These are phyloP conservation scores for Pachyuromys duprasi DNA, from an alignment of 2,797 vertebrate genomes.

Conservation along the genomic window DNA sequence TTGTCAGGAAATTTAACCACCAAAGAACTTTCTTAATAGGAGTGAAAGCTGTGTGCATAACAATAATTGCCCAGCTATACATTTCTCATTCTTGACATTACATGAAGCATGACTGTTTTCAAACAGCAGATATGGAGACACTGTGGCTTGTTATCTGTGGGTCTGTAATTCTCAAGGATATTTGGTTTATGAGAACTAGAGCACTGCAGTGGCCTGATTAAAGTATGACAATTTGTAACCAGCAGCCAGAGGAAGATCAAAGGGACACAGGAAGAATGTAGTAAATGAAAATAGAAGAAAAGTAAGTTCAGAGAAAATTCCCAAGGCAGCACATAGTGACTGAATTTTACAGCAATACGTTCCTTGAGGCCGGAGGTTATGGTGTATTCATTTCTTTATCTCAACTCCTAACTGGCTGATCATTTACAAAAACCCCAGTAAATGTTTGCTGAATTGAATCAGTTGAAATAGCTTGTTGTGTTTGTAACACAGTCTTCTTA, in stretches of 20 bases:
- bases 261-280: neutral
- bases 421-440: neutral
- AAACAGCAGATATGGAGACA: neutral
- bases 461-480: neutral
- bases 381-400: neutral
- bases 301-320: neutral
- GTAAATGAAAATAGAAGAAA: neutral
- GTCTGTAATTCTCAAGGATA: neutral
- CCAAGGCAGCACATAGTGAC: neutral
- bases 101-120: neutral
- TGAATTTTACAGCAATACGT: neutral
- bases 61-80: neutral
- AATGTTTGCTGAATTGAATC: neutral
- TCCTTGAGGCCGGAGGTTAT: neutral
- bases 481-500: neutral
- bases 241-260: neutral
- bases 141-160: neutral
- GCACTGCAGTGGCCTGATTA: neutral
- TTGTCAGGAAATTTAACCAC: neutral
- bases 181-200: neutral
- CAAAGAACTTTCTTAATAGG: neutral
- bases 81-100: neutral
- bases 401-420: neutral
- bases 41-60: neutral
- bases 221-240: neutral